A percentile compares a stretch with the other conserved stretches of the same genome.
Evolutionary conservation across 2,888 invertebrate species (phyloP).

Genomic region (Acanthococcus lagerstroemiae): DNA sequence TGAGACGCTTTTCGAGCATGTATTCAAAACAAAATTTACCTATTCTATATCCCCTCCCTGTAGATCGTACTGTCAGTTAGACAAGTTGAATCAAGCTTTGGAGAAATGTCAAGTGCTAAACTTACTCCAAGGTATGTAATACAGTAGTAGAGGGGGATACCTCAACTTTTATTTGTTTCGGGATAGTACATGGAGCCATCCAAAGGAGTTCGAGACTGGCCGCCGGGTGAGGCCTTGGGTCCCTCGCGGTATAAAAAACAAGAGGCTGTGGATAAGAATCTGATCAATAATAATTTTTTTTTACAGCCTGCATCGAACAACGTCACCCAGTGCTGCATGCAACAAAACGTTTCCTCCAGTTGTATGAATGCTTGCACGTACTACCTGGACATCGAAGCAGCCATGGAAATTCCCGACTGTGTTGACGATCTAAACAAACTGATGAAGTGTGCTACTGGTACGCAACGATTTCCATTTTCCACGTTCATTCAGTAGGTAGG

Average conservation of each 20-base stretch:
- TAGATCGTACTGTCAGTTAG: no score
- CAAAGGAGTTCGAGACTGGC: no score
- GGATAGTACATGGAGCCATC: no score
- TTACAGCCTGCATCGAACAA: conserved; percentile 52
- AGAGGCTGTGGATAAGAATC: not conserved
- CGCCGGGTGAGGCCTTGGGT: no score
- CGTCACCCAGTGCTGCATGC: conserved; percentile 69
- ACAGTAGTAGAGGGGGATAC: no score
- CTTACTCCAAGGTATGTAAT: no score
- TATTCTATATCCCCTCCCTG: no score
- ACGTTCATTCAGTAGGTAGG: not conserved
- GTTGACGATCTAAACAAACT: conserved; percentile 73
- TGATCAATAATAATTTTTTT: not conserved
- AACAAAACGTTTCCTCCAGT: conserved; percentile 62
- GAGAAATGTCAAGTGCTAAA: no score
- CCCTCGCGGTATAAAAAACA: not conserved
- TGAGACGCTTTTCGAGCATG: no score
- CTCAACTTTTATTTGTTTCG: no score
- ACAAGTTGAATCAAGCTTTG: no score
- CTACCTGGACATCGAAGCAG: conserved; percentile 70
- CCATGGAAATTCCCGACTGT: conserved; percentile 70
- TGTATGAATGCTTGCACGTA: conserved; percentile 78
- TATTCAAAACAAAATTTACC: no score
- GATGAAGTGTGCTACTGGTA: conserved; percentile 73
- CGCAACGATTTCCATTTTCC: not conserved